Base-by-base conservation (phyloP, 64 coral and sea anemone species). In the Orbicella faveolata region DNA sequence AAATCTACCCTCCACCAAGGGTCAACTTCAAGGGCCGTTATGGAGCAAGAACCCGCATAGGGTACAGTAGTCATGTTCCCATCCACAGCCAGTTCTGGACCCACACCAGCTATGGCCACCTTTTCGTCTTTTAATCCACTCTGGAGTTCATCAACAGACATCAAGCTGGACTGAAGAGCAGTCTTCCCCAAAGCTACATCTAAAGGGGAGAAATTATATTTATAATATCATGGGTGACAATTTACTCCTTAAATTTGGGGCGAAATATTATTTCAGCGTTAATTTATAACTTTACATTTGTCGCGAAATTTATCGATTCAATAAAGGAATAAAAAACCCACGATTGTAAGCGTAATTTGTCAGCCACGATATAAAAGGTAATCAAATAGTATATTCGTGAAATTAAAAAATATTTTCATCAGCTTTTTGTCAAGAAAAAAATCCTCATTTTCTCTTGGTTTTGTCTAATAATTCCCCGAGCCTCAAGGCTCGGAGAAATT, bases 1-100 rank as follows among this genome's bases (percentile, higher is more conserved):
- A 96, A 62, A 54, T 96, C 94, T 14, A 96, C 94, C 44, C 52
- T 92, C 94, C 94, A 96, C 94, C 94, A 96, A 0, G 94, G 94
- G 33, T 96, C 90, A 3, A 67, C 17, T 77, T 96, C 80, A 35
- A 79, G 75, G 17, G 83, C 66, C 30, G 94, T 96, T 9, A 87
- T 80, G 0, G 89, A 77, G 73, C 94, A 96, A 11, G 94, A 96
- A 6, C 90, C 94, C 66, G 89, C 69, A 9, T 41, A 86, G 0
- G 92, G 87, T 21, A 66, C 36, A 51, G 80, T 68, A 21, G 90
- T 77, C 94, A 96, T 93, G 52, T 93, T 77, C 7, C 94, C 90
- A 66, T 96, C 81, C 53, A 96, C 90, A 17, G 94, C 94, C 21
- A 92, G 79, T 19, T 89, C 80, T 62, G 94, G 79, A 36, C 80